Conservation (phyloP, 2,888 invertebrate genomes). For the Tromatobia lineatoria region DNA sequence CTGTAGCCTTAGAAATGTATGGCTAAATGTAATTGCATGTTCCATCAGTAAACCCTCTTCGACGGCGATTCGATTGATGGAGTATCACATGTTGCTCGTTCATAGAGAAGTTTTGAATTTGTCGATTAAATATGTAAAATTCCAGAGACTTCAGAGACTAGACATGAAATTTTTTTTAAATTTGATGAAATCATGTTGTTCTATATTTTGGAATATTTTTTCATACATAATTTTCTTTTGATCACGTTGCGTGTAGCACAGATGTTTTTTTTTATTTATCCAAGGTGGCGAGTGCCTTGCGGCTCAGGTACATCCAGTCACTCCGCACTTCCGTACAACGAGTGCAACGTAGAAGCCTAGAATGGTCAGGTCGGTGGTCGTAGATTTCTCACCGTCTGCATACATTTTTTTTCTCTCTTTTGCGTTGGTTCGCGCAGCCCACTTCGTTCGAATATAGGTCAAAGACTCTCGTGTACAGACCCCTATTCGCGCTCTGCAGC, state of each 20-base stretch:
- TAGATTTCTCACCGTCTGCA: constrained; percentile 4
- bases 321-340: constrained; percentile 1
- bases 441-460: constrained; percentile 61
- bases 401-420: constrained; percentile 7
- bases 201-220: neutral
- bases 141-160: neutral
- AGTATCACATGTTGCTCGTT: too few relatives aligned
- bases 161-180: too few relatives aligned
- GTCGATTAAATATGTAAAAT: neutral
- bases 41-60: too few relatives aligned
- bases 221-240: constrained; percentile 21
- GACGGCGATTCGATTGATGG: too few relatives aligned
- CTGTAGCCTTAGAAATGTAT: too few relatives aligned
- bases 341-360: constrained; percentile 1
- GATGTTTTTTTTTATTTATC: constrained; percentile 15
- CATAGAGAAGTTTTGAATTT: neutral
- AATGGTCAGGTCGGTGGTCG: constrained; percentile 9
- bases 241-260: constrained; percentile 21
- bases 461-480: constrained; percentile 44
- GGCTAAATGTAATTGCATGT: too few relatives aligned
- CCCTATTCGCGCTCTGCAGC: constrained; percentile 27
- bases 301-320: neutral
- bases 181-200: too few relatives aligned
- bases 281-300: constrained; percentile 11
- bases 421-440: constrained; percentile 14